Conservation (phyloP, 30 jellyfish, hydroid and myxozoan genomes). For the Hydractinia symbiolongicarpus region DNA sequence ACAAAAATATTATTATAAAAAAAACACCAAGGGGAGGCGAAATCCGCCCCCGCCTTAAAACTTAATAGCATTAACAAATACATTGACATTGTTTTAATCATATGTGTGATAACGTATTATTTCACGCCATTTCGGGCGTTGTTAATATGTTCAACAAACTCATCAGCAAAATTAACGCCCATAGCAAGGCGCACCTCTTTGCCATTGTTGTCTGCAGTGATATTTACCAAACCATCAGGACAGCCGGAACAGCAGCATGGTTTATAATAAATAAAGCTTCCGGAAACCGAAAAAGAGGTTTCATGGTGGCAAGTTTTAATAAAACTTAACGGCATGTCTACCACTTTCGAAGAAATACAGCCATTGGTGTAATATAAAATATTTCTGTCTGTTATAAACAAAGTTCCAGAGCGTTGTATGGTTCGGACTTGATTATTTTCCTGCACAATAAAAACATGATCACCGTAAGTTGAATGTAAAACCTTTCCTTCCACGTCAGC, state of each 20-base stretch:
- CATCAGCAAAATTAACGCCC: not conserved
- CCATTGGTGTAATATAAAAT: not conserved
- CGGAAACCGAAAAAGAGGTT: not conserved
- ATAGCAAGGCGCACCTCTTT: not conserved
- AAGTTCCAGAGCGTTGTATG: not conserved
- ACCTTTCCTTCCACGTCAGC: not conserved
- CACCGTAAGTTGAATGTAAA: not conserved
- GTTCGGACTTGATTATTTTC: not conserved
- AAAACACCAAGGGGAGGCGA: too few species aligned
- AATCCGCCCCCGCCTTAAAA: too few species aligned
- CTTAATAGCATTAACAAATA: too few species aligned
- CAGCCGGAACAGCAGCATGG: conserved; percentile 6
- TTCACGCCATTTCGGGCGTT: too few species aligned
- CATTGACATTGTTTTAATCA: too few species aligned
- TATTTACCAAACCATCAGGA: not conserved
- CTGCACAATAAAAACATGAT: not conserved
- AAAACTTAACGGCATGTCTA: not conserved
- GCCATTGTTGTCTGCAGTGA: not conserved
- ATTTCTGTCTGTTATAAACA: not conserved
- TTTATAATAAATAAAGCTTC: not conserved
- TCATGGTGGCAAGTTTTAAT: not conserved
- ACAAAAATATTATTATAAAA: too few species aligned
- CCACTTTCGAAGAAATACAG: not conserved
- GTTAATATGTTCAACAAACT: not conserved
- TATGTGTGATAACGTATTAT: too few species aligned